Evolutionary conservation across 2,797 vertebrate species (phyloP), one percentile per base, ranked within the genome.

Genomic region (Myripristis jacobus): DNA sequence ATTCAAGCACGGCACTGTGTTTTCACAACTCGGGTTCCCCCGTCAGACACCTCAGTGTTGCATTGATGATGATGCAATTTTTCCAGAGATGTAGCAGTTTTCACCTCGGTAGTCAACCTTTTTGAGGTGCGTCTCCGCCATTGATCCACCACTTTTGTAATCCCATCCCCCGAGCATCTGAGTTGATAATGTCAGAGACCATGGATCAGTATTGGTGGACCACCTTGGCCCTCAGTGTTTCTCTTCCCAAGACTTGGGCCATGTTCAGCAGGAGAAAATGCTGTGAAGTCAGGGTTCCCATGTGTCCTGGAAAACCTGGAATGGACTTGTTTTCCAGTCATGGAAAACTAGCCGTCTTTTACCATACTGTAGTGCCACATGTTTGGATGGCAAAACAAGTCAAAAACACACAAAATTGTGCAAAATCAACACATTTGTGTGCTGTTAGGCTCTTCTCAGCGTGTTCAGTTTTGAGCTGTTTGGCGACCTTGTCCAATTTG

Each of bases 51-150:
- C 34, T 36, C 34, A 36, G 2, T 9, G 5, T 21, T 16, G 8
- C 18, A 0, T 65, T 13, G 6, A 47, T 18, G 36, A 70, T 73
- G 48, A 88, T 74, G 81, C 84, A 82, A 81, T 43, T 44, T 43
- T 48, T 63, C 46, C 51, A 27, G 81, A 53, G 75, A 90, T 89
- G 87, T 90, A 90, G 87, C 89, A 85, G 79, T 82, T 77, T 47
- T 19, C 48, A 62, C 61, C 66, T 38, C 54, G 15, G 36, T 6
- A n/a, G 47, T 24, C 36, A 3, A 10, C n/a, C 47, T 55, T n/a
- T 70, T 67, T 19, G 58, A 9, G 22, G 12, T 27, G 51, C 6
- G 16, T 53, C 51, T 51, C 15, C 24, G 10, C 2, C 25, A 6
- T n/a, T 18, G 18, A 38, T 38, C 36, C 36, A 38, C 47, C 19